Percentiles rank a stretch among this genome's conserved stretches.
These are phyloP conservation scores for Stegodyphus dumicola DNA, from an alignment of 1,140 invertebrate species.

Conservation along the genomic window DNA sequence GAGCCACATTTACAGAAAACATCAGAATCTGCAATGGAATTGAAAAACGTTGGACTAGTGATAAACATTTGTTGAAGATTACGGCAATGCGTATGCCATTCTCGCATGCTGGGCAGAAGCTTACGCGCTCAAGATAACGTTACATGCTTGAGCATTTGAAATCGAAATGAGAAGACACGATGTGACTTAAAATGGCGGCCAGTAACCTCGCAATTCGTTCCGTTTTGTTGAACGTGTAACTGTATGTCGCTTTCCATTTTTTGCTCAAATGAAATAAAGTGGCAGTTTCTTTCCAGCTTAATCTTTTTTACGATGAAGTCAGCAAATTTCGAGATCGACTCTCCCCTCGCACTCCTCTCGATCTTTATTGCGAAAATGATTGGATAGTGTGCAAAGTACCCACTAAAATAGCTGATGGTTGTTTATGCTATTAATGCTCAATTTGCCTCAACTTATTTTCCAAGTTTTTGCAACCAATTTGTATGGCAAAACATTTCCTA, in stretches of 20 bases:
- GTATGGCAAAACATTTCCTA: neutral
- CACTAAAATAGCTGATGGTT: conserved; percentile 31
- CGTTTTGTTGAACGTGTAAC: conserved; percentile 20
- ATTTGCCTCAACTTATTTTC: conserved; percentile 21
- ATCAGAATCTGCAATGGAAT: too few species aligned
- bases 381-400: conserved; percentile 10
- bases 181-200: too few species aligned
- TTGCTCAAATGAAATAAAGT: conserved; percentile 44
- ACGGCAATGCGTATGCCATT: too few species aligned
- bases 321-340: conserved; percentile 18
- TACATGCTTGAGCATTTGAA: too few species aligned
- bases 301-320: conserved; percentile 31
- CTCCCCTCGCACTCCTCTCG: neutral
- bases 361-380: conserved; percentile 50
- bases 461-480: neutral
- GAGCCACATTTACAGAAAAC: too few species aligned
- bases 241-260: conserved; percentile 26
- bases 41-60: too few species aligned
- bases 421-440: conserved; percentile 40
- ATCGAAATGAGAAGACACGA: too few species aligned
- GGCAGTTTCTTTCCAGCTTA: conserved; percentile 32
- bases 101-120: too few species aligned
- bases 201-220: too few species aligned
- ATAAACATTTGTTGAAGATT: too few species aligned
- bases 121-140: too few species aligned